Evolutionary conservation across 2,113 vertebrate genomes (phyloP).

Genomic region (Cavia aperea): DNA sequence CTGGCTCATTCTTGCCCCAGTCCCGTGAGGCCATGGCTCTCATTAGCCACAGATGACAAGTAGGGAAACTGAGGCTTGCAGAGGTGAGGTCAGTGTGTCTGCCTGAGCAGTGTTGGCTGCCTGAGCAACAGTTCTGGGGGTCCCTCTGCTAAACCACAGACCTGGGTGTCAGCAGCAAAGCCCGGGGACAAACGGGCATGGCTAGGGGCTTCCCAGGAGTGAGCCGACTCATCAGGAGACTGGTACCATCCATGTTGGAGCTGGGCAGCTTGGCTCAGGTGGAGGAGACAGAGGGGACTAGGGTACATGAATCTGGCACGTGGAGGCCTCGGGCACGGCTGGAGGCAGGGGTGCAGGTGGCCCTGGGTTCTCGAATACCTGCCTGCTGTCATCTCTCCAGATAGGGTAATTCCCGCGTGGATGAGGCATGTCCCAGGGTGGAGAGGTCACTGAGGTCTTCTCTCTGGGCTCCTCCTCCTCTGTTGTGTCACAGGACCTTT

Average conservation of each 20-base stretch:
- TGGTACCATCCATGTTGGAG: accelerated
- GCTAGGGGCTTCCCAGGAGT: not conserved
- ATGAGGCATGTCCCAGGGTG: accelerated
- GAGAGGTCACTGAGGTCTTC: not conserved
- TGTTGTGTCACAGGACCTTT: not conserved
- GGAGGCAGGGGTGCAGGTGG: not conserved
- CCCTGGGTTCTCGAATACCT: not conserved
- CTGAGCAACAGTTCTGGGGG: too few relatives aligned
- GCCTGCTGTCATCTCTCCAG: not conserved
- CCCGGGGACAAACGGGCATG: not conserved
- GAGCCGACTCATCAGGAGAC: not conserved
- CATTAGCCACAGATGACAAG: not conserved
- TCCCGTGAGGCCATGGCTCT: not conserved
- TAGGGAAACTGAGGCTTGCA: not conserved
- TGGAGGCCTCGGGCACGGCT: accelerated
- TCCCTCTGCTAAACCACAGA: not conserved
- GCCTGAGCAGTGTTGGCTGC: too few relatives aligned
- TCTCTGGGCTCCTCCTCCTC: not conserved
- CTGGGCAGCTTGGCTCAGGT: too few relatives aligned
- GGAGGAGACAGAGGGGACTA: not conserved
- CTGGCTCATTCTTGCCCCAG: not conserved
- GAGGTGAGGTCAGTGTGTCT: accelerated
- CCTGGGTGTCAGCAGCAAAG: not conserved
- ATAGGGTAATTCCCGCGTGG: not conserved
- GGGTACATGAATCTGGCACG: not conserved